phyloP scores from a whole-genome alignment of 2,888 invertebrate genomes.

The Frankliniella fusca region DNA sequence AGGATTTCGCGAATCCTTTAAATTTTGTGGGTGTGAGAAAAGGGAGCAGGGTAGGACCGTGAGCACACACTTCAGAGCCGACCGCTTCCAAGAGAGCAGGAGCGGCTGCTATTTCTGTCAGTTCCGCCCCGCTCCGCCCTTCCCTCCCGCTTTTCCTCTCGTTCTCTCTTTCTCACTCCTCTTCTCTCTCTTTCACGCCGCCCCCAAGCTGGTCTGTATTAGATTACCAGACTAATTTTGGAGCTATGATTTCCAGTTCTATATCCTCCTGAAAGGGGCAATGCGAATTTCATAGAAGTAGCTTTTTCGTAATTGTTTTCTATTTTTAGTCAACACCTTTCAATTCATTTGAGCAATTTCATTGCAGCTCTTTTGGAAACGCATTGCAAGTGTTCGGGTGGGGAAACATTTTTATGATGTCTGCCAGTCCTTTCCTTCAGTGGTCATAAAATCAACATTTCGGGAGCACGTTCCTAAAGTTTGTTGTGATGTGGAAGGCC shows the following conservation, averaged over 20 bases:
- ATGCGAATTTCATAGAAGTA: not conserved
- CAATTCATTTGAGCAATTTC: not conserved
- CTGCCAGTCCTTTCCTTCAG: not conserved
- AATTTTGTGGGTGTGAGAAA: conserved; percentile 19
- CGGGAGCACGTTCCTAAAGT: too few species aligned
- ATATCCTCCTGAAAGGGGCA: too few species aligned
- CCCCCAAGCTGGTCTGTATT: conserved; percentile 48
- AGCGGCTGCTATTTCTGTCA: conserved; percentile 52
- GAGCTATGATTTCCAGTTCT: conserved; percentile 39
- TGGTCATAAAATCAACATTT: too few species aligned
- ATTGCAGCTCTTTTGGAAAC: not conserved
- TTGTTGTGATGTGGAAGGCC: too few species aligned
- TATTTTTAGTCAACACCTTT: not conserved
- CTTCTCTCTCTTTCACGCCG: too few species aligned
- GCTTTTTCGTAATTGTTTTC: not conserved
- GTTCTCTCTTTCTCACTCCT: too few species aligned
- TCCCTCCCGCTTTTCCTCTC: not conserved
- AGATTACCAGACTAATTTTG: conserved; percentile 58
- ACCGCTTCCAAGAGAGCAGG: not conserved
- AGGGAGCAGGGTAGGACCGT: conserved; percentile 47
- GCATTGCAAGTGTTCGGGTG: too few species aligned
- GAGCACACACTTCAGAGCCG: conserved; percentile 46
- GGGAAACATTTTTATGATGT: not conserved
- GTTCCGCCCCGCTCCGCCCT: not conserved
- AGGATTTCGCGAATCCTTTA: too few species aligned